Percentiles rank a stretch among this genome's conserved stretches.
Evolutionary conservation across 2,888 invertebrate genomes (phyloP).

Genomic region (Hirtodrosophila alboralis): DNA sequence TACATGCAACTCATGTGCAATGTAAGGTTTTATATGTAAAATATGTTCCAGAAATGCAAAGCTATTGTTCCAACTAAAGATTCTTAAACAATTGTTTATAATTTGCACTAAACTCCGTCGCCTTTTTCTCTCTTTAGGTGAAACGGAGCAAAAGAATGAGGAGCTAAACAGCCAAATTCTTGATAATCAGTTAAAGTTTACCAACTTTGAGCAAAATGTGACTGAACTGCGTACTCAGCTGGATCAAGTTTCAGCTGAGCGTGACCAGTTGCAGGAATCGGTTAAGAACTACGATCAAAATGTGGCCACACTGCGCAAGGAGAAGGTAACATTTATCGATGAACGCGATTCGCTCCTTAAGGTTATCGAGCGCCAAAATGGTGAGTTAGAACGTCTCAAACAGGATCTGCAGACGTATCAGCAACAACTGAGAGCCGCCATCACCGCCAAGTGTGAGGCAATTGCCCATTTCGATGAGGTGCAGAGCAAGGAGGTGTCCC

Average conservation of each 20-base stretch:
- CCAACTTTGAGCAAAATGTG: constrained; percentile 87
- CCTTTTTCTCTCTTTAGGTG: constrained; percentile 58
- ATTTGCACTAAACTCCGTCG: no score
- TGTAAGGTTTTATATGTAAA: no score
- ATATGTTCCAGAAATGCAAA: no score
- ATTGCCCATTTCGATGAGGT: constrained; percentile 92
- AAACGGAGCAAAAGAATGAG: constrained; percentile 79
- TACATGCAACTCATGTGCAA: no score
- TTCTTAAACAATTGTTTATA: no score
- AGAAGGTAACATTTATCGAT: constrained; percentile 89
- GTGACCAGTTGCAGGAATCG: constrained; percentile 87
- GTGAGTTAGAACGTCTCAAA: constrained; percentile 90
- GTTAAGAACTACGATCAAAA: constrained; percentile 88
- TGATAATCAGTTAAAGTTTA: constrained; percentile 87
- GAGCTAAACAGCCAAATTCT: constrained; percentile 87
- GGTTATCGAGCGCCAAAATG: constrained; percentile 89
- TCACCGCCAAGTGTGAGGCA: constrained; percentile 93
- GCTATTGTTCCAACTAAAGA: no score
- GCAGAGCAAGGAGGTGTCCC: constrained; percentile 90
- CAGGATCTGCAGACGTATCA: constrained; percentile 88
- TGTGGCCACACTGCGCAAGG: constrained; percentile 87
- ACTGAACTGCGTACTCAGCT: constrained; percentile 88
- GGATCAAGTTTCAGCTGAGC: constrained; percentile 87
- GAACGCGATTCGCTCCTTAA: constrained; percentile 90
- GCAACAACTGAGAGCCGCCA: constrained; percentile 90